Conservation (phyloP, 2,888 invertebrate species). For the Tetragonisca angustula region DNA sequence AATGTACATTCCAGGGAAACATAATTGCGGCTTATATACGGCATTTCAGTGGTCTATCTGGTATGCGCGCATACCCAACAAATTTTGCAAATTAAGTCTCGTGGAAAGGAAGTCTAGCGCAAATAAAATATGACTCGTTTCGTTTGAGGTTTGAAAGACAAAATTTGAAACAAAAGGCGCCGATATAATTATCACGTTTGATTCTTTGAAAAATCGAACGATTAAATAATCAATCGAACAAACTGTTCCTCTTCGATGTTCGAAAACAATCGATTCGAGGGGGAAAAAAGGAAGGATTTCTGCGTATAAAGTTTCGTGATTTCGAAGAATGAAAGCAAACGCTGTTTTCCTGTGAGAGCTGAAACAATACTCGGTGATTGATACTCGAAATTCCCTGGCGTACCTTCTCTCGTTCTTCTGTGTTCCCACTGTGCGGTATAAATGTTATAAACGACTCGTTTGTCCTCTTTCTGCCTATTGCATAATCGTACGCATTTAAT, state of each 20-base stretch:
- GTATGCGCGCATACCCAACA: not conserved
- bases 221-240: not conserved
- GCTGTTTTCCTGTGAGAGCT: not conserved
- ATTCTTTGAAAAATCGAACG: not conserved
- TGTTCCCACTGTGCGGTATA: not conserved
- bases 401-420: slow-evolving; percentile 20
- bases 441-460: not conserved
- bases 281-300: not conserved
- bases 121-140: not conserved
- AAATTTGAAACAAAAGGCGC: not conserved
- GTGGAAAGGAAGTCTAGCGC: not conserved
- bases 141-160: not conserved
- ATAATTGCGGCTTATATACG: not conserved
- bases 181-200: not conserved
- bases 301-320: not conserved
- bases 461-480: not conserved
- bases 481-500: not conserved
- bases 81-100: not conserved
- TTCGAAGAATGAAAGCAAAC: not conserved
- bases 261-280: not conserved
- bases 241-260: not conserved
- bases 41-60: not conserved
- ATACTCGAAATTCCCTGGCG: slow-evolving; percentile 46
- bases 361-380: slow-evolving; percentile 50
- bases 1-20: slow-evolving; percentile 21